Base-by-base conservation (phyloP, 1,140 invertebrate species). In the Pseudomyrmex pallidus region DNA sequence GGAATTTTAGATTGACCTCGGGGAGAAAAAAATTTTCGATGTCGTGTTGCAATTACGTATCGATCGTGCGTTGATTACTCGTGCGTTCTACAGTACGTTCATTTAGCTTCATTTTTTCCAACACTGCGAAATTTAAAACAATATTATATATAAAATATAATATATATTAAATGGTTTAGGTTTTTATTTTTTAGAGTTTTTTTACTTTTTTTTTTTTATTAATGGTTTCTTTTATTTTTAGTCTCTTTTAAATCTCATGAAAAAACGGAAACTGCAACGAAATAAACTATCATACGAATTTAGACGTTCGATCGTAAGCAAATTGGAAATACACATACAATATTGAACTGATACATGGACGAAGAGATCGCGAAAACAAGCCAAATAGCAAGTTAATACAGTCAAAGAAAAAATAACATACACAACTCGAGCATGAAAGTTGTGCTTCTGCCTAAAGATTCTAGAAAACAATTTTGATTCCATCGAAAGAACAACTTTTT, bases 351-450 rank as follows among this genome's bases (percentile, higher is more conserved):
- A 10, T 59, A 12, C 5, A 10, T 70, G 17, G n/a, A 59, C 35
- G 20, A 48, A 56, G 64, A 50, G 10, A 70, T 20, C 15, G 35
- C 73, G 15, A n/a, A 20, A 50, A 63, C 10, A 22, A 20, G 73
- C 44, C 66, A 80, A 80, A 25, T 80, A 35, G 22, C 46, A 22
- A 54, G 46, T 80, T 80, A 70, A 80, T 80, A 72, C 70, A 72
- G 57, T 72, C 22, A 2, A 3, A 25, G 12, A 78, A 70, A 68
- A 78, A 70, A 35, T 12, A n/a, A 12, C 20, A 35, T 50, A 25
- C 25, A n/a, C 64, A 54, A 80, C 44, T 72, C 44, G 66, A 25
- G 64, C 76, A 50, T 9, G 20, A 50, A 70, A 80, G 54, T 68
- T 35, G 13, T 20, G 56, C 44, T 70, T 44, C 50, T 35, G 35